phyloP scores from a whole-genome alignment of 2,113 vertebrate species.

The Cynopterus brachyotis region DNA sequence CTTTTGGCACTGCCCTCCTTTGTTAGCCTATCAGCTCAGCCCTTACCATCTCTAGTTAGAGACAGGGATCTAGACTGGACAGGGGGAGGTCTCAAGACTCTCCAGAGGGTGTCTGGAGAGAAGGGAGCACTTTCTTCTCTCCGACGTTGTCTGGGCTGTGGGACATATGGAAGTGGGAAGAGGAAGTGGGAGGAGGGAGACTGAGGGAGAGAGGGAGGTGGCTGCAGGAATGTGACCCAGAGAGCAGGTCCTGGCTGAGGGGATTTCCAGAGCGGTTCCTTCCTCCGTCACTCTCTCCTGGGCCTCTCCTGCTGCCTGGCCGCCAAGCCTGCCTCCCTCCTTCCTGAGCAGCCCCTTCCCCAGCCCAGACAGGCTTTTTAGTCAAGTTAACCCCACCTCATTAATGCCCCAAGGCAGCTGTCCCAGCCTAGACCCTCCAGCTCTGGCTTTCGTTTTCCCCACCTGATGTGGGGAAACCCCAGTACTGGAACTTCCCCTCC shows the following conservation, averaged over 20 bases:
- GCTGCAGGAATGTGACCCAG: conserved; percentile 78
- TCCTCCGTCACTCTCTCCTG: conserved; percentile 55
- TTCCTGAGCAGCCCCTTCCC: conserved; percentile 37
- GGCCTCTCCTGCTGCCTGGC: conserved; percentile 9
- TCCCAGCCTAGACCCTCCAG: conserved; percentile 9
- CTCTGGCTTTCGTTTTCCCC: conserved; percentile 60
- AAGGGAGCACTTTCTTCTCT: background rate
- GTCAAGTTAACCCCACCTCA: background rate
- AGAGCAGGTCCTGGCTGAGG: conserved; percentile 71
- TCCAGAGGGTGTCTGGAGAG: background rate
- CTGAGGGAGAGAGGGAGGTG: conserved; percentile 74
- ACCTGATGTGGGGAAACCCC: conserved; percentile 75
- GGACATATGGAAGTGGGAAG: conserved; percentile 64
- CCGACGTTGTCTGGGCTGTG: conserved; percentile 34
- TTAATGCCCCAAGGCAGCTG: conserved; percentile 12
- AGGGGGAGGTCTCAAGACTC: background rate
- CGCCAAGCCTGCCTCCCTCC: background rate
- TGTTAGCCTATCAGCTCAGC: background rate
- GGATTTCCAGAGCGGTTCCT: conserved; percentile 67
- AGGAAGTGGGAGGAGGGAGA: conserved; percentile 76
- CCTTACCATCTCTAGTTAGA: background rate
- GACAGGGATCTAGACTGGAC: background rate
- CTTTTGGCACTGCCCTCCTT: background rate
- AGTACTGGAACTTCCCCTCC: conserved; percentile 72
- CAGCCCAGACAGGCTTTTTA: background rate